Base-by-base conservation (phyloP, 1,140 invertebrate species). In the Trissolcus basalis region DNA sequence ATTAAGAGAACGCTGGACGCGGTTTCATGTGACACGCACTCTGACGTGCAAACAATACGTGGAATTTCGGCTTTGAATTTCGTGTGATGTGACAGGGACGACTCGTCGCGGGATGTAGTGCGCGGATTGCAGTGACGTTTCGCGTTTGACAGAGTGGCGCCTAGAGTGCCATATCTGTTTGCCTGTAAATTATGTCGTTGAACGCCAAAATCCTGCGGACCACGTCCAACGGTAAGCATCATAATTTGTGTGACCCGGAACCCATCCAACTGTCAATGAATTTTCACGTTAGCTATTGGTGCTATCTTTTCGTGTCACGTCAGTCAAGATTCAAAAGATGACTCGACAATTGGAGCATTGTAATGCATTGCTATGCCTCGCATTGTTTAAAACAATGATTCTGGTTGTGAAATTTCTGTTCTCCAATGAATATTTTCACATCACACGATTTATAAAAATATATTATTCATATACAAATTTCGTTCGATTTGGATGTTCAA, bases 51-150 rank as follows among this genome's bases (percentile, higher is more conserved):
- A 80, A 88, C 86, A 88, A 87, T 88, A 78, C 78, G 76, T 70
- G 82, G 82, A 85, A 86, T 85, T 88, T 87, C 72, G 85, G 82
- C 86, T 86, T 86, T 85, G 84, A 85, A 87, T 84, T 86, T 86
- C 81, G 77, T 78, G 74, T 82, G 81, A 81, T 79, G 75, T 81
- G 80, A 85, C 84, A 83, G 81, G 71, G 50, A 67, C 78, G 80
- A 82, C 78, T 78, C 79, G 77, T 72, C 64, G 78, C 58, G 72
- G 78, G 83, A 84, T 85, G 83, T 85, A 85, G 83, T 83, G 81
- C 81, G 80, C 80, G 83, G 81, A 79, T 85, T 85, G 82, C 81
- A 49, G 82, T 85, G 85, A 85, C 84, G 80, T 83, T 67, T 83
- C 82, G 79, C 78, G 64, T 84, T 85, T 87, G 86, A 87, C 83